Percentiles rank a stretch among this genome's conserved stretches.
Evolutionary conservation across 2,113 vertebrate genomes (phyloP).

Genomic region (Pterocles gutturalis): DNA sequence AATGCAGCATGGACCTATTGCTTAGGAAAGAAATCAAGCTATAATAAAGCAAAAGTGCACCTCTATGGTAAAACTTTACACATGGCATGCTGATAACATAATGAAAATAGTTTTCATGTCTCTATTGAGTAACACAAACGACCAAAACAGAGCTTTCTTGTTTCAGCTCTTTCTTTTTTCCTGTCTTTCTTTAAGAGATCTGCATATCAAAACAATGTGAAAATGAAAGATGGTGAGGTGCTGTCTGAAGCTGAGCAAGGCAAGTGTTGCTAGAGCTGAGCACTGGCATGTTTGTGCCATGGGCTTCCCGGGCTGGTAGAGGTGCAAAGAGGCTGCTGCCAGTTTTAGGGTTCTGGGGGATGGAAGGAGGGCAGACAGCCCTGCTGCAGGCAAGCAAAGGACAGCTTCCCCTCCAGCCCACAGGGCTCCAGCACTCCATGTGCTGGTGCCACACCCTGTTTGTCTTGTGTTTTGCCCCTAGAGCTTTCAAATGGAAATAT

Average conservation of each 20-base stretch:
- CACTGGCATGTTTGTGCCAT: not conserved
- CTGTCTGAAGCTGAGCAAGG: not conserved
- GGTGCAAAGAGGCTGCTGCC: not conserved
- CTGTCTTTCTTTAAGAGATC: not conserved
- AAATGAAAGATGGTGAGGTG: not conserved
- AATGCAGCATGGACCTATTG: not conserved
- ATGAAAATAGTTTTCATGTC: not conserved
- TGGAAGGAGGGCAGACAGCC: not conserved
- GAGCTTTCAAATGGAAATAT: not conserved
- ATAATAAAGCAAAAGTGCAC: not conserved
- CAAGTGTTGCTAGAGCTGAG: not conserved
- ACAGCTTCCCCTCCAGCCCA: not conserved
- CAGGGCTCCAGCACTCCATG: not conserved
- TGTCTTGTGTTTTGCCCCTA: not conserved
- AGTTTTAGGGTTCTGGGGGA: accelerated
- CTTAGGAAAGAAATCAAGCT: not conserved
- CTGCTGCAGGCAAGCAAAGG: not conserved
- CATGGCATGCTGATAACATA: not conserved
- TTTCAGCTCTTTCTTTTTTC: not conserved
- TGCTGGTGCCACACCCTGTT: not conserved
- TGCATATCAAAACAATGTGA: not conserved
- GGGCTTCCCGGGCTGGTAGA: not conserved
- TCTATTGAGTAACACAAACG: not conserved
- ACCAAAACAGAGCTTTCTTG: not conserved
- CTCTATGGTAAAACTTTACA: not conserved